Evolutionary conservation across 1,140 invertebrate genomes (phyloP).

Genomic region (Eupeodes corollae): DNA sequence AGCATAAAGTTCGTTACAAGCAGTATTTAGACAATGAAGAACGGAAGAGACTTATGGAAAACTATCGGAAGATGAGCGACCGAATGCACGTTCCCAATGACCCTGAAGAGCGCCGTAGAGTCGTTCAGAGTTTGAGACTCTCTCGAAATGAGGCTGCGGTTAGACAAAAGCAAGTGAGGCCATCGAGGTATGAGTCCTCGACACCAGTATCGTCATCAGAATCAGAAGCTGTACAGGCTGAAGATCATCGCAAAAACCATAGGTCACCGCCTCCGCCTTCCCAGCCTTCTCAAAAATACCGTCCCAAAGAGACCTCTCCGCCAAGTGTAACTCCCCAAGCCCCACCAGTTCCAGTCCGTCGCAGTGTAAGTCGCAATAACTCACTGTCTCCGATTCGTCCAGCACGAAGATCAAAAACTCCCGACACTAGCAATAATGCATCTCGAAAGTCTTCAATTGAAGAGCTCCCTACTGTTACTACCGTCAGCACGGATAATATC

Average conservation of each 20-base stretch:
- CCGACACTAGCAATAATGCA: constrained; percentile 16
- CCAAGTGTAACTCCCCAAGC: constrained; percentile 5
- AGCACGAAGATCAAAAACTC: constrained; percentile 27
- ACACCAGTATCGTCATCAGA: constrained; percentile 34
- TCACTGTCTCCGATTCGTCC: constrained; percentile 27
- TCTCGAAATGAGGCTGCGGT: constrained; percentile 19
- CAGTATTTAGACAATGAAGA: constrained; percentile 31
- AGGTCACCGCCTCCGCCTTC: too few relatives aligned
- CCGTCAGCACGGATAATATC: too few relatives aligned
- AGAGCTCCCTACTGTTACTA: too few relatives aligned
- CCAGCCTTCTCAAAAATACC: too few relatives aligned
- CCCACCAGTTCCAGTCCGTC: constrained; percentile 8
- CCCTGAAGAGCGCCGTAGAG: constrained; percentile 24
- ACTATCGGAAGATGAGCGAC: constrained; percentile 33
- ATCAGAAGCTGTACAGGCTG: constrained; percentile 14
- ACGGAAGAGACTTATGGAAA: constrained; percentile 25
- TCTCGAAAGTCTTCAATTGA: too few relatives aligned
- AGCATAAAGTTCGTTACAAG: constrained; percentile 30
- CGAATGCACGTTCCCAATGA: constrained; percentile 29
- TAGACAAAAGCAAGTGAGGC: background rate
- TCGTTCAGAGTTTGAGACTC: constrained; percentile 28
- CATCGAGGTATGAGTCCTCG: constrained; percentile 24
- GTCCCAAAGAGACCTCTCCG: background rate
- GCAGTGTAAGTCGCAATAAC: constrained; percentile 17
- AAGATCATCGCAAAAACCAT: constrained; percentile 8